Evolutionary conservation across 2,113 vertebrate genomes (phyloP), one percentile per base, ranked within the genome.

Genomic region (Capricornis sumatraensis): DNA sequence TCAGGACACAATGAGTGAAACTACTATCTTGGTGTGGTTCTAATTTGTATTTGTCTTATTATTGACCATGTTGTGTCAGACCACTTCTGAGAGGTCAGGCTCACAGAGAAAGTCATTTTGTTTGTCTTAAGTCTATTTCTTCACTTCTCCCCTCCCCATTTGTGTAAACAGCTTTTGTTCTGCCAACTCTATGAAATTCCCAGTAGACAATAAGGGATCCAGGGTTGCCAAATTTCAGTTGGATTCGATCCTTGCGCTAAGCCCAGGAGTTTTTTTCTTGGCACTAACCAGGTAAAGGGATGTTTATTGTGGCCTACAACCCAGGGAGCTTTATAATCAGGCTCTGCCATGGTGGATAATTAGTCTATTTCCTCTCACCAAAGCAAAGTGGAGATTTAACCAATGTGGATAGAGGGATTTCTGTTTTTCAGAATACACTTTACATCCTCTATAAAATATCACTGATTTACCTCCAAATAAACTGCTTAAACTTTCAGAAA

Each of bases 111-210:
- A 92, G 62, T 81, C 30, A 43, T 91, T 92, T 67, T 88, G 64
- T 93, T 33, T 97, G 92, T 52, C 71, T 84, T 87, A 30, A 67
- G 28, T 97, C 83, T 92, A 28, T 92, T 90, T 93, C 81, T 57
- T 97, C 71, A 82, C 89, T 27, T 71, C 36, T 60, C 91, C 16
- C 16, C 47, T 93, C 57, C 19, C 40, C 43, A n/a, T 92, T 76
- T 79, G 90, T 90, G 52, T 81, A 79, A 95, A 85, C n/a, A 58
- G 67, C 84, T 97, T 94, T 95, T 97, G 60, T 92, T 87, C 62
- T 89, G 74, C 89, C 91, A 95, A 58, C 9, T 6, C 43, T 62
- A 14, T 2, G 55, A 28, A 96, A 94, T 94, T 93, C 76, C 82
- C 89, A 67, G 36, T 53, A 91, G 89, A 85, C 64, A 74, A 6